Evolutionary conservation across 2,888 invertebrate species (phyloP).

Genomic region (Antheraea yamamai): DNA sequence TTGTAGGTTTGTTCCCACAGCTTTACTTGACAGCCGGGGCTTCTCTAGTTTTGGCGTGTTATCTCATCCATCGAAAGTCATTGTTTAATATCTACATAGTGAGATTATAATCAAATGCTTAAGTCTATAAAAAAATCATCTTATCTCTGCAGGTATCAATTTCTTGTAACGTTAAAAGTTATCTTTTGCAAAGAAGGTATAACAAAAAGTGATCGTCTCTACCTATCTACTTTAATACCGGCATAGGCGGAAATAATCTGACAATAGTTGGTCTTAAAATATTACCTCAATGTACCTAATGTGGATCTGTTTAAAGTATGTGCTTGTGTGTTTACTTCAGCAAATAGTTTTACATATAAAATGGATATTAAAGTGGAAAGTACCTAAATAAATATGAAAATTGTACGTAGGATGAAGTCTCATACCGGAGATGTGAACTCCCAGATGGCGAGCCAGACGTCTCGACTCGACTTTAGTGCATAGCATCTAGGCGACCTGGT

Average conservation of each 20-base stretch:
- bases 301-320: not conserved
- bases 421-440: conserved; percentile 7
- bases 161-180: not conserved
- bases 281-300: too few species aligned
- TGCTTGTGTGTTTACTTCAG: not conserved
- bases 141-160: not conserved
- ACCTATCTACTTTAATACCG: not conserved
- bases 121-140: too few species aligned
- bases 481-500: conserved; percentile 55
- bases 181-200: not conserved
- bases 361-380: not conserved
- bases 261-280: not conserved
- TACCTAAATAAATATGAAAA: conserved; percentile 5
- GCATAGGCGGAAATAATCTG: not conserved
- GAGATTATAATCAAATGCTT: too few species aligned
- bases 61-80: too few species aligned
- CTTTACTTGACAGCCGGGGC: too few species aligned
- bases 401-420: not conserved
- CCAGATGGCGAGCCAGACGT: conserved; percentile 34
- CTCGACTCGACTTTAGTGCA: conserved; percentile 32
- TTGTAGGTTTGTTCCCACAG: too few species aligned
- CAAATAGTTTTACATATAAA: not conserved
- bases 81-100: too few species aligned
- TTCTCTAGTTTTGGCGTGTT: too few species aligned
- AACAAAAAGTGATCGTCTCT: not conserved